These are phyloP conservation scores for Galemys pyrenaicus DNA, from an alignment of 2,113 vertebrate species.

Conservation along the genomic window DNA sequence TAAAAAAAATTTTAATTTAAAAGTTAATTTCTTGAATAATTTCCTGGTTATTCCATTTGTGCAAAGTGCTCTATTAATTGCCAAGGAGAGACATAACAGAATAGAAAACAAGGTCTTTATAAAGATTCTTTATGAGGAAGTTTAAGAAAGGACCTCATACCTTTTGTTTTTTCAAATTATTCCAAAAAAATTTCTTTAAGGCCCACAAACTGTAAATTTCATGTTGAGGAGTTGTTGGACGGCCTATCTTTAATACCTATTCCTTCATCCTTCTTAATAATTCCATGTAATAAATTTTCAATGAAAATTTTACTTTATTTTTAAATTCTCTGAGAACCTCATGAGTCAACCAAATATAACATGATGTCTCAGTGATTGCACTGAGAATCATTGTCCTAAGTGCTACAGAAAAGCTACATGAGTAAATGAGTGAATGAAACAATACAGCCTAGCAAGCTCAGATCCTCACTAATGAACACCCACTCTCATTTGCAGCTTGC, in stretches of 20 bases:
- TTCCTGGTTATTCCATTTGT: not conserved
- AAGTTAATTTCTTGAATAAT: not conserved
- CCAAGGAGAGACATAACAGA: not conserved
- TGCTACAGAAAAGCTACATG: not conserved
- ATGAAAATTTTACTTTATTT: slow-evolving; percentile 23
- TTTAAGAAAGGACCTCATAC: not conserved
- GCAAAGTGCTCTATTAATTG: not conserved
- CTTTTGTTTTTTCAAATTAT: not conserved
- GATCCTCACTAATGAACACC: not conserved
- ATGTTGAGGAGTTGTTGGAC: not conserved
- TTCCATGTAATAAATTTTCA: not conserved
- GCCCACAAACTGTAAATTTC: not conserved
- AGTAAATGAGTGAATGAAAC: not conserved
- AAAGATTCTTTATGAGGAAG: not conserved
- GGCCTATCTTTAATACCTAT: not conserved
- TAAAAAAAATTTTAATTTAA: not conserved
- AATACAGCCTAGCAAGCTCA: not conserved
- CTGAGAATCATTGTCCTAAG: not conserved
- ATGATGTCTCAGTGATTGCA: not conserved
- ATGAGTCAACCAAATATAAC: not conserved
- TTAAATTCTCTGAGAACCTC: not conserved
- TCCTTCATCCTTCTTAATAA: slow-evolving; percentile 20
- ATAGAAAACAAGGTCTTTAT: not conserved
- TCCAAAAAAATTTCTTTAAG: not conserved
- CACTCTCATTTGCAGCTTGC: not conserved